A percentile compares a stretch with the other conserved stretches of the same genome.
phyloP scores from a whole-genome alignment of 2,888 invertebrate species.

The Cyrtodaria siliqua region DNA sequence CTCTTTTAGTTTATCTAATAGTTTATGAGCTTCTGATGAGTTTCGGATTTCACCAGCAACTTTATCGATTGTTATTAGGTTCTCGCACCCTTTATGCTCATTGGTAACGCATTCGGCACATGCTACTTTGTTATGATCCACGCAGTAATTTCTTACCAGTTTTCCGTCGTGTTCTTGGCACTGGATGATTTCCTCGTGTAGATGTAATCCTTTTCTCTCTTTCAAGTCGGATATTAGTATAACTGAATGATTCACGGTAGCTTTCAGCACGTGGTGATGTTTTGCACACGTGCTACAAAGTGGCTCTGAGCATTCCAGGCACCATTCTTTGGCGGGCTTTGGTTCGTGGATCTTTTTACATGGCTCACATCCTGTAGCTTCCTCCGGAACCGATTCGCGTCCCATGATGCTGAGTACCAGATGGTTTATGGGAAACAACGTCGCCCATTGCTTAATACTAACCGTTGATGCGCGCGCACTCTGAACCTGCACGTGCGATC shows the following conservation, averaged over 20 bases:
- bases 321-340: constrained; percentile 49
- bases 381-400: constrained; percentile 18
- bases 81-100: constrained; percentile 50
- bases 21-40: constrained; percentile 58
- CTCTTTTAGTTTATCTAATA: constrained; percentile 60
- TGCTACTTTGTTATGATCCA: constrained; percentile 58
- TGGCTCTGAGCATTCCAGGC: constrained; percentile 57
- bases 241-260: constrained; percentile 48
- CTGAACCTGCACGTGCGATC: constrained; percentile 45
- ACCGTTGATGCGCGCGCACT: constrained; percentile 11
- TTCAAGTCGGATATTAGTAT: constrained; percentile 43
- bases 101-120: constrained; percentile 47
- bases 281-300: constrained; percentile 49
- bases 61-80: constrained; percentile 54
- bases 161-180: constrained; percentile 52
- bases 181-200: constrained; percentile 50
- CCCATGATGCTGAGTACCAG: constrained; percentile 56
- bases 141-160: constrained; percentile 54
- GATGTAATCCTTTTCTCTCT: constrained; percentile 22
- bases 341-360: constrained; percentile 56
- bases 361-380: constrained; percentile 42
- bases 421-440: constrained; percentile 57
- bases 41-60: constrained; percentile 60
- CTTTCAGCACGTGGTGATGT: constrained; percentile 56
- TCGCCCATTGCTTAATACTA: constrained; percentile 47